These are phyloP conservation scores for Corythucha ciliata DNA, from an alignment of 2,888 invertebrate species.

Conservation along the genomic window DNA sequence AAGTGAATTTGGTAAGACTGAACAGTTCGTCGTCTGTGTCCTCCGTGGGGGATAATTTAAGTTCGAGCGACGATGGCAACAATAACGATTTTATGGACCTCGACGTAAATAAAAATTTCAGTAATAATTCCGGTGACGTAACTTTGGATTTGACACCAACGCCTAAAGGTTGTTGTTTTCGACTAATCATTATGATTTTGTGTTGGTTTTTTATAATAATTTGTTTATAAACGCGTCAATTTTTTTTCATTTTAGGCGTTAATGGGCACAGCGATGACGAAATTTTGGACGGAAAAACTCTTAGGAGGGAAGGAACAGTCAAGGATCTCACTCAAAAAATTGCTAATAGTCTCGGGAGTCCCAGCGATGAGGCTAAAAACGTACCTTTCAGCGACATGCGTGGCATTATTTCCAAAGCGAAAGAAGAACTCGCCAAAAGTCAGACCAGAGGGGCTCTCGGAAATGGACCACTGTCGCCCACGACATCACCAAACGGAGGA, in stretches of 20 bases:
- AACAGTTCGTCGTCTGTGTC: conserved; percentile 8
- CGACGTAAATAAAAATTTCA: conserved; percentile 13
- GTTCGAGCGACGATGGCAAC: conserved; percentile 16
- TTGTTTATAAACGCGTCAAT: background rate
- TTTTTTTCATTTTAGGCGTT: conserved; percentile 5
- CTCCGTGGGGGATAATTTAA: no score
- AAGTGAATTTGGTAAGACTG: conserved; percentile 14
- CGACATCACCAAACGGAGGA: conserved; percentile 22
- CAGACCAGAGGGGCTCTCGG: conserved; percentile 49
- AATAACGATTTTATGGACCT: conserved; percentile 11
- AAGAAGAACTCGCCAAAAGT: conserved; percentile 49
- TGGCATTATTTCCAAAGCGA: conserved; percentile 81
- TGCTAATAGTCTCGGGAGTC: conserved; percentile 51
- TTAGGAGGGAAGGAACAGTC: conserved; percentile 65
- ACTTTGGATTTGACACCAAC: conserved; percentile 36
- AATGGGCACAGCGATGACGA: conserved; percentile 14
- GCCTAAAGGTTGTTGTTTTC: background rate
- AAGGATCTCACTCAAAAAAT: conserved; percentile 81
- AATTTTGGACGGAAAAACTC: conserved; percentile 21
- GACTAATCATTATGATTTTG: background rate
- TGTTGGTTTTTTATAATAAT: conserved; percentile 1
- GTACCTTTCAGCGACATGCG: conserved; percentile 66
- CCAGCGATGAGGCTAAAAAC: conserved; percentile 40
- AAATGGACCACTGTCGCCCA: conserved; percentile 47
- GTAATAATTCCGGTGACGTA: conserved; percentile 34